Percentiles rank a stretch among this genome's conserved stretches.
Conservation (phyloP, 1,140 invertebrate species). For the Mylabris phalerata region DNA sequence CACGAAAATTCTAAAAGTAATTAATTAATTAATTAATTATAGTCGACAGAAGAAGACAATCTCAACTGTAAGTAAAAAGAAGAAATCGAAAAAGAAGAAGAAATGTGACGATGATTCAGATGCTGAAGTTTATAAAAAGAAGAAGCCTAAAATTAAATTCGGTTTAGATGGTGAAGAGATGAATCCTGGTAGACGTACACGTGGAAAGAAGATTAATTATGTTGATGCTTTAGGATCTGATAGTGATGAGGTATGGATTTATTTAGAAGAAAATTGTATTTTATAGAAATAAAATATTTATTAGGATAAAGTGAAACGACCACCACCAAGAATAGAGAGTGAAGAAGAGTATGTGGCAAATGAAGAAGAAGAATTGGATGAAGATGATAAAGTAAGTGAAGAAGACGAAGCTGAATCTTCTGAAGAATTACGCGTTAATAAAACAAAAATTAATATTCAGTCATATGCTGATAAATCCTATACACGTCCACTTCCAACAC, state of each 20-base stretch:
- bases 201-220: slow-evolving; percentile 66
- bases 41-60: slow-evolving; percentile 1
- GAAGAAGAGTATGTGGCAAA: slow-evolving; percentile 50
- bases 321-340: slow-evolving; percentile 39
- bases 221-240: slow-evolving; percentile 57
- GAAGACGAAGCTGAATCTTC: slow-evolving; percentile 27
- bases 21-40: neutral
- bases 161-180: slow-evolving; percentile 48
- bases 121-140: slow-evolving; percentile 44
- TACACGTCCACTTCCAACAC: slow-evolving; percentile 11
- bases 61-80: slow-evolving; percentile 9
- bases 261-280: no score
- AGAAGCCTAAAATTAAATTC: slow-evolving; percentile 44
- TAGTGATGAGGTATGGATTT: slow-evolving; percentile 45
- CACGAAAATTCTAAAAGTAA: neutral
- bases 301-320: slow-evolving; percentile 23
- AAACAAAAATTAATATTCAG: slow-evolving; percentile 1
- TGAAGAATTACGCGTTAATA: slow-evolving; percentile 14
- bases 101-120: slow-evolving; percentile 44
- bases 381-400: slow-evolving; percentile 46
- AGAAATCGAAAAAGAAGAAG: slow-evolving; percentile 47
- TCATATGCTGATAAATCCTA: neutral
- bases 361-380: slow-evolving; percentile 47
- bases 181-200: slow-evolving; percentile 48
- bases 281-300: no score